Evolutionary conservation across 2,888 invertebrate species (phyloP).

Genomic region (Drosophila bunnanda): DNA sequence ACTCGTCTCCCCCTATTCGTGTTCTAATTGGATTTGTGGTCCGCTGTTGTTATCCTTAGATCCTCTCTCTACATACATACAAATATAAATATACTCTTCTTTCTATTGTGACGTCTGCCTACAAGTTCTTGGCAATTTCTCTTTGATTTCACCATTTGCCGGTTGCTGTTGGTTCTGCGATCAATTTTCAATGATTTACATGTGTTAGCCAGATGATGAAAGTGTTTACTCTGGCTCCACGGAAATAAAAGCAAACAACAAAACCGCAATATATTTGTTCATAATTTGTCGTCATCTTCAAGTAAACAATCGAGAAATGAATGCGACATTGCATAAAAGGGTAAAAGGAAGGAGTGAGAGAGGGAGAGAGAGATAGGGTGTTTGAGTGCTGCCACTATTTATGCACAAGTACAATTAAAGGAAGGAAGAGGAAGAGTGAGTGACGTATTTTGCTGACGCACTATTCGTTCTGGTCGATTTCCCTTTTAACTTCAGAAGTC

Average conservation of each 20-base stretch:
- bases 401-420: conserved; percentile 32
- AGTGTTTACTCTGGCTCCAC: conserved; percentile 45
- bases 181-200: conserved; percentile 23
- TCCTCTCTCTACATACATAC: not conserved
- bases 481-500: conserved; percentile 3
- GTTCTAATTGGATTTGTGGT: conserved; percentile 42
- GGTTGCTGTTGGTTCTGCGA: conserved; percentile 17
- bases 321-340: conserved; percentile 45
- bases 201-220: conserved; percentile 34
- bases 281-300: conserved; percentile 40
- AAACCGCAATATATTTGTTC: conserved; percentile 25
- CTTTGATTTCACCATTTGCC: conserved; percentile 45
- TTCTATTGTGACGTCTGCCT: conserved; percentile 42
- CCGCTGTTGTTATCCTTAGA: conserved; percentile 36
- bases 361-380: not conserved
- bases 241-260: conserved; percentile 12
- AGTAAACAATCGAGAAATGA: conserved; percentile 47
- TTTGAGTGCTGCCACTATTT: conserved; percentile 25
- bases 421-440: conserved; percentile 9
- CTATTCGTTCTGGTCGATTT: conserved; percentile 11
- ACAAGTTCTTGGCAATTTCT: conserved; percentile 26
- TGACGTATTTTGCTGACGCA: conserved; percentile 23
- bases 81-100: not conserved
- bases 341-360: not conserved
- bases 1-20: conserved; percentile 34